Conservation (phyloP, 2,113 vertebrate species). For the Rafetus swinhoei region DNA sequence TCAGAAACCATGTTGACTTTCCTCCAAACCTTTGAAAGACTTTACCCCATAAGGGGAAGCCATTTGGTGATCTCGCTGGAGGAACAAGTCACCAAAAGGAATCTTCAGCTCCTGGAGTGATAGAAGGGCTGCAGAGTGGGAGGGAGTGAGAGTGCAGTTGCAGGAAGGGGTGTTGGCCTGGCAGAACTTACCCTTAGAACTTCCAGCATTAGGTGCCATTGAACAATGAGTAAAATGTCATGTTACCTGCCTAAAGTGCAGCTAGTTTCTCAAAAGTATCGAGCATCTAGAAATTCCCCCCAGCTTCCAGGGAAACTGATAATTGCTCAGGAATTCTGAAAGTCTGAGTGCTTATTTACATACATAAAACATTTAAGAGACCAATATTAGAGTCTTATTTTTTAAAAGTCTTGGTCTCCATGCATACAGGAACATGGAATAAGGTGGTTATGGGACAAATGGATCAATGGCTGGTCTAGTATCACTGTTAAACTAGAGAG, state of each 20-base stretch:
- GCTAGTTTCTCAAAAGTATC: neutral
- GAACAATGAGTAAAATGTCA: neutral
- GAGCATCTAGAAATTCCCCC: neutral
- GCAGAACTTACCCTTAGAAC: neutral
- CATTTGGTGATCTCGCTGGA: neutral
- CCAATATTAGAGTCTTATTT: neutral
- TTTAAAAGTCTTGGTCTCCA: neutral
- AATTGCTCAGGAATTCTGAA: neutral
- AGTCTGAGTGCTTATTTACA: neutral
- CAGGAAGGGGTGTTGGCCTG: neutral
- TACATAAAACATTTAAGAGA: neutral
- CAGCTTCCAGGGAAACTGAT: neutral
- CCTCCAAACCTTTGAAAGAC: neutral
- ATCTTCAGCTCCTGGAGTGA: neutral
- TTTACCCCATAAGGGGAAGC: neutral
- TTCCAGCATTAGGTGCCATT: neutral
- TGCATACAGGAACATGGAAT: neutral
- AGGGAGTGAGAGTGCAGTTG: neutral
- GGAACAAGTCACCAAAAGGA: neutral
- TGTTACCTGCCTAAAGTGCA: neutral
- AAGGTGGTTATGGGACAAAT: neutral
- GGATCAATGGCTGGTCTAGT: constrained; percentile 22
- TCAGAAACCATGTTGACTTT: too few relatives aligned
- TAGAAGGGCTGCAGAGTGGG: neutral
- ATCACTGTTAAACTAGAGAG: neutral